Base-by-base conservation (phyloP, 2,888 invertebrate genomes). In the Galerucella pusilla region DNA sequence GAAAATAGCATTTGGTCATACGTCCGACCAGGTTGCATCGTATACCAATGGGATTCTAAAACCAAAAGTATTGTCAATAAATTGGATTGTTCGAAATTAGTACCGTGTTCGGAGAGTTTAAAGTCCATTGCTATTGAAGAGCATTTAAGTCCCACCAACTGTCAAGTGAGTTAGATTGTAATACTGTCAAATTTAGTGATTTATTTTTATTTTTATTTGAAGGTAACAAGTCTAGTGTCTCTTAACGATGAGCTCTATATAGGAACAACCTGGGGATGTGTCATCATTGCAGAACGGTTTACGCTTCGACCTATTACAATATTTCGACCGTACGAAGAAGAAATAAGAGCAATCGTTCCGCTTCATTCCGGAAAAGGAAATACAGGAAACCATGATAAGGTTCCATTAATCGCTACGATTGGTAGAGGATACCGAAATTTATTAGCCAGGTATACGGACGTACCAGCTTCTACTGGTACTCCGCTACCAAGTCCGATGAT, bases 211-310 rank as follows among this genome's bases (percentile, higher is more conserved):
- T 35, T 5, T 61, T 0, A 28, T 28, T 74, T 81, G 81, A 35
- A 94, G 92, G 85, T 96, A 76, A 91, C 93, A 78, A 91, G 94
- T 81, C 86, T 96, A 83, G 91, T 92, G 67, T 90, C 92, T 49
- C 88, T 93, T 71, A 91, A 91, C 49, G 90, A 91, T 46, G 93
- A 93, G 83, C 88, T 98, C 59, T 97, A 96, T 87, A 93, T 96
- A 77, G 98, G 98, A 64, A 98, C 98, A 0, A 96, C 96, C 9
- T 96, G 96, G 94, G 99, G 99, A 35, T 97, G 97, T 86, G 89
- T 99, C 64, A 94, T 98, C 70, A 94, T 98, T 7, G 96, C 96
- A 0, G 97, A 97, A 86, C 91, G 93, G 20, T 89, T 90, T 73
- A 91, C 94, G 0, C 90, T 98, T 81, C 89, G 95, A 2, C 97